Base-by-base conservation (phyloP, 2,797 vertebrate genomes). In the Oreochromis grahami region DNA sequence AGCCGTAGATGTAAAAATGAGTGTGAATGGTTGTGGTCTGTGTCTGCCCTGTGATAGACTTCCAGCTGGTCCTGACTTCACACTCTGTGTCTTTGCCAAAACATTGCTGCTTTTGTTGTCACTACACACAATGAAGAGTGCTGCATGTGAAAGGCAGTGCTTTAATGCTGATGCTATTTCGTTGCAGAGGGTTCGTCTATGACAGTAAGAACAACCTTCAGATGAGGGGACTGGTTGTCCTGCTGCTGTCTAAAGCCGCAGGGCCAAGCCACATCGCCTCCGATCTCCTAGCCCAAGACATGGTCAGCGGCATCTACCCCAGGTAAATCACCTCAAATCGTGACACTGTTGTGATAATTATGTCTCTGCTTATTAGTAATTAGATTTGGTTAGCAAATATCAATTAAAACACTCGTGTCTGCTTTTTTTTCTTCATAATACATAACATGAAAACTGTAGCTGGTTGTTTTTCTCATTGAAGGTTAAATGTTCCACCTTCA, bases 231-330 rank as follows among this genome's bases (percentile, higher is more conserved):
- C 95, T 99, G 91, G 96, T 99, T 2, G 94, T 99, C 1, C 87
- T 99, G 80, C 97, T 99, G 4, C 92, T 99, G 91, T 99, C 98
- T 6, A 99, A 99, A 95, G 97, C 98, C 4, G 98, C 98, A 1
- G 98, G 98, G 65, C 98, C 97, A n/a, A 97, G 90, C 84, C 84
- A 83, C 1, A 45, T 92, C 2, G 85, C 96, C 3, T 91, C 96
- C 0, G 91, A 95, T 1, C 94, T 95, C 50, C 94, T 96, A 50
- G 90, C 96, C 56, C 97, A 98, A 51, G 97, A 97, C 91, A 97
- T 98, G 97, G 96, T 98, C 95, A 98, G 98, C 84, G 98, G 98
- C 17, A 99, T 99, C 96, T 98, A 98, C 94, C 96, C 98, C 87
- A 98, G 98, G 98, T 99, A 74, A 74, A 50, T 50, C 68, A 12